These are phyloP conservation scores for Leuctra nigra DNA, from an alignment of 2,888 invertebrate species.

Conservation along the genomic window DNA sequence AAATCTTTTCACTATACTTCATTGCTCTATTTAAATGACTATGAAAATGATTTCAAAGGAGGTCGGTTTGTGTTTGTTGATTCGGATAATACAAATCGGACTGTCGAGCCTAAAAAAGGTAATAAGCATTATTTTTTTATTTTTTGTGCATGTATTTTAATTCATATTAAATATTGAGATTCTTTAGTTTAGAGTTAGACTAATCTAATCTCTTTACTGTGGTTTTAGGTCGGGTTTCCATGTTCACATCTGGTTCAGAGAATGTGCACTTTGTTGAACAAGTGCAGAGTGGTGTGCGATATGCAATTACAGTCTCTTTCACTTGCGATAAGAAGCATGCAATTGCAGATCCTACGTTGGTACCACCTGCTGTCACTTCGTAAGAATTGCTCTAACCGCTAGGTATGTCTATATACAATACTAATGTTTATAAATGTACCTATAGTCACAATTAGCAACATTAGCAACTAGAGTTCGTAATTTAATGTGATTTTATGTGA, in stretches of 20 bases:
- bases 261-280: constrained; percentile 78
- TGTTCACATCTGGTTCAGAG: constrained; percentile 84
- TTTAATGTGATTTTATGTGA: too few relatives aligned
- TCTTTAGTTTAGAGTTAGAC: too few relatives aligned
- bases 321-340: constrained; percentile 67
- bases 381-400: too few relatives aligned
- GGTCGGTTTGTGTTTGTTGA: constrained; percentile 78
- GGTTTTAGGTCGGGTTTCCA: constrained; percentile 61
- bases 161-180: too few relatives aligned
- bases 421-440: too few relatives aligned
- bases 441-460: too few relatives aligned
- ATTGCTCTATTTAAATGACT: constrained; percentile 71
- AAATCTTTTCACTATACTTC: constrained; percentile 83
- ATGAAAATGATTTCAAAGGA: constrained; percentile 68
- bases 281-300: constrained; percentile 66
- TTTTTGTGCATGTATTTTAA: too few relatives aligned
- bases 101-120: constrained; percentile 68
- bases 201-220: too few relatives aligned
- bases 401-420: too few relatives aligned
- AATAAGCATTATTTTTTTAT: too few relatives aligned
- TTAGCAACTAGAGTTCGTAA: too few relatives aligned
- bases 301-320: constrained; percentile 80
- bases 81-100: constrained; percentile 53
- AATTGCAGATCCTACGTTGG: constrained; percentile 59
- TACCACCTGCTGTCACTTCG: too few relatives aligned